phyloP scores from a whole-genome alignment of 1,140 invertebrate genomes.

The Macrostomum lignano region DNA sequence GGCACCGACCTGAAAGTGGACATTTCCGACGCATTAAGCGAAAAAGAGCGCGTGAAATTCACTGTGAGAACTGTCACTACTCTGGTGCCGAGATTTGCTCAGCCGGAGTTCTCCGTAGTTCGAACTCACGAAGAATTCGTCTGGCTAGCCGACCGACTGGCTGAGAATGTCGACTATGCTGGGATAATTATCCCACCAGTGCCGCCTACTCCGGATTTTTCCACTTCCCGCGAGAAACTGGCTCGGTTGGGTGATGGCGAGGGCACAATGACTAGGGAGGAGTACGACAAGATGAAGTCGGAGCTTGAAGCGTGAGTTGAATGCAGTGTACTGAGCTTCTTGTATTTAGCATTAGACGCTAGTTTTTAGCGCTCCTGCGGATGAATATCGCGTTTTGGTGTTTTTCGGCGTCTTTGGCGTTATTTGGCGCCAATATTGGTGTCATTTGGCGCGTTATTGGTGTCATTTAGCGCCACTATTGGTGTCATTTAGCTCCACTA shows the following conservation, averaged over 20 bases:
- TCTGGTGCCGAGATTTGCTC: conserved; percentile 64
- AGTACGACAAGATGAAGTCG: conserved; percentile 96
- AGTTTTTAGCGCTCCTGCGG: no score
- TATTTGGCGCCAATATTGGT: no score
- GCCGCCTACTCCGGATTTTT: conserved; percentile 85
- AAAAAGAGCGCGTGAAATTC: conserved; percentile 97
- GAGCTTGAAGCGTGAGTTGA: conserved; percentile 71
- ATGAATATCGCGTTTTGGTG: no score
- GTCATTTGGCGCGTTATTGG: no score
- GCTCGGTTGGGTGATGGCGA: conserved; percentile 89
- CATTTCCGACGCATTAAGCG: conserved; percentile 92
- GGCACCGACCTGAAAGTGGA: no score
- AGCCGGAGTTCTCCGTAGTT: conserved; percentile 73
- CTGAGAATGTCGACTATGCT: conserved; percentile 86
- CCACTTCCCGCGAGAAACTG: conserved; percentile 82
- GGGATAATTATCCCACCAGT: conserved; percentile 95
- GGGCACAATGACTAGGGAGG: conserved; percentile 88
- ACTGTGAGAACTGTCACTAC: conserved; percentile 95
- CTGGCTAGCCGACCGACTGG: conserved; percentile 86
- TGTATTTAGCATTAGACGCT: no score
- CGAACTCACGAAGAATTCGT: conserved; percentile 96
- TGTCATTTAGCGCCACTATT: no score
- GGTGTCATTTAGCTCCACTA: no score
- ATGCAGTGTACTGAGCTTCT: not conserved
- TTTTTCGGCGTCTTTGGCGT: no score